Base-by-base conservation (phyloP, 2,888 invertebrate genomes). In the Omphaloscelis lunosa region DNA sequence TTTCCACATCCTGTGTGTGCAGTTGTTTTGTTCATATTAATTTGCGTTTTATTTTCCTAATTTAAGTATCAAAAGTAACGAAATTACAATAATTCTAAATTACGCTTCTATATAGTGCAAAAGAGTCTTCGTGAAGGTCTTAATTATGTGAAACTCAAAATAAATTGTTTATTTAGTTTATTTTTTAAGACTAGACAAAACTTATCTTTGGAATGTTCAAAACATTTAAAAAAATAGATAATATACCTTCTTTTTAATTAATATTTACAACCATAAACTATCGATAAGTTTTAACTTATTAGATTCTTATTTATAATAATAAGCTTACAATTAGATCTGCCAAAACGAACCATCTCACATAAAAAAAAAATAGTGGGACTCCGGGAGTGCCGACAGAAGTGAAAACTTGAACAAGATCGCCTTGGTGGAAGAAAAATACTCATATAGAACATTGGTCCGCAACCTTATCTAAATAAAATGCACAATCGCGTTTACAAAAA, bases 181-280 rank as follows among this genome's bases (percentile, higher is more conserved):
- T 71, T 86, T 70, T 80, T 70, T 80, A 83, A 82, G 89, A 89
- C 89, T 88, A 88, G 84, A 89, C 73, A 83, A 84, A 72, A 73
- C 82, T 83, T 83, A 77, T 88, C 81, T 86, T 83, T 87, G 83
- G 86, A 82, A 83, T 87, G 79, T 83, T 80, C 58, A 65, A 81
- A 80, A 87, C 72, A 84, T 80, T 75, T 75, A 27, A 79, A 70
- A 59, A 59, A 67, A 77, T 79, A 71, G 71, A 79, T 76, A 80
- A 71, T 79, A 75, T 83, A 79, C 66, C 75, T 73, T 75, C 79
- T 75, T 79, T 74, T 59, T 23, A 17, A 66, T 69, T 63, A 23
- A 53, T 74, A 65, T 80, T 75, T 68, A 75, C 41, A 75, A 72
- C 0, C 48, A 67, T 41, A 23, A 58, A 65, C 2, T 3, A 41